Conservation (phyloP, 92 coral and sea anemone species). For the Epizoanthus rinbou region DNA sequence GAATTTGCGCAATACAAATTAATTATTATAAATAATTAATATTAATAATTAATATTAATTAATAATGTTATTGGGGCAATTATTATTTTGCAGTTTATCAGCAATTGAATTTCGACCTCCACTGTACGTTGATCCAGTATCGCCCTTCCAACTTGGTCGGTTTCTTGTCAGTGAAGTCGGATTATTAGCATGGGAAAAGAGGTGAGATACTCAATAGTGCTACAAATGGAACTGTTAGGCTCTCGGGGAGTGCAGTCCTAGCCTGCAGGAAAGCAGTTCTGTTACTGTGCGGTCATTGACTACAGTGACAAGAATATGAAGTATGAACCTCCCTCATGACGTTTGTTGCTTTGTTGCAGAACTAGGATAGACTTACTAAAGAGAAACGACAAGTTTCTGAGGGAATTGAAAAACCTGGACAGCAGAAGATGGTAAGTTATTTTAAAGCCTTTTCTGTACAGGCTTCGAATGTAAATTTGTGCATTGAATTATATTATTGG, state of each 20-base stretch:
- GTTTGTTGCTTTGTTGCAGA: conserved; percentile 47
- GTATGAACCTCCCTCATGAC: neutral
- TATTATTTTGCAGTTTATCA: conserved; percentile 47
- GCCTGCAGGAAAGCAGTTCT: neutral
- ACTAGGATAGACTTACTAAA: conserved; percentile 83
- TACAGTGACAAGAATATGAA: neutral
- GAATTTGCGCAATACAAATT: too few relatives aligned
- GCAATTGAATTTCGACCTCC: conserved; percentile 78
- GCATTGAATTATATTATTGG: neutral
- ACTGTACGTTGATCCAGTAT: conserved; percentile 74
- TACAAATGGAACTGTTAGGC: neutral
- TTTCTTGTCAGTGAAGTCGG: conserved; percentile 90
- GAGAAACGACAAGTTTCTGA: conserved; percentile 85
- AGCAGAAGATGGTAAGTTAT: conserved; percentile 81
- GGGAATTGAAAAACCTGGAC: conserved; percentile 93
- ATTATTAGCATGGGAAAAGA: conserved; percentile 89
- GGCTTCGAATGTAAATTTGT: neutral
- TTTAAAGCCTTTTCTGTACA: neutral
- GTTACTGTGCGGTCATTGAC: neutral
- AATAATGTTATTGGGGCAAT: neutral
- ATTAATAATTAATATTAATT: neutral
- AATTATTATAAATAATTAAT: too few relatives aligned
- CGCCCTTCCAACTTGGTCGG: conserved; percentile 94
- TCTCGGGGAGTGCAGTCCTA: too few relatives aligned
- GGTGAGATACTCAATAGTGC: conserved; percentile 50